Evolutionary conservation across 1,140 invertebrate species (phyloP).

Genomic region (Lasioglossum baleicum): DNA sequence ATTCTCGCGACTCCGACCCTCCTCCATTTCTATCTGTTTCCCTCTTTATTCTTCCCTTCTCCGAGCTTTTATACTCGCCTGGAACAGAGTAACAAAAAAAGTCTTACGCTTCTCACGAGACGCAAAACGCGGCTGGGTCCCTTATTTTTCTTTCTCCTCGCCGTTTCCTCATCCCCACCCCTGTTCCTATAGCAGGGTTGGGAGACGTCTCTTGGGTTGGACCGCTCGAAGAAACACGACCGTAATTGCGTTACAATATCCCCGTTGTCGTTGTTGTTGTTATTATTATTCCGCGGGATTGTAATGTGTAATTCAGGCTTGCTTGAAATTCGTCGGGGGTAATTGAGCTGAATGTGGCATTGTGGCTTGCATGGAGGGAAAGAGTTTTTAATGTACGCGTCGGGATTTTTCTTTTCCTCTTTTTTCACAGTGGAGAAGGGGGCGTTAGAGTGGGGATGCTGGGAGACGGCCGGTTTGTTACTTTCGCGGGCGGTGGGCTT

Average conservation of each 20-base stretch:
- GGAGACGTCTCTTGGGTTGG: neutral
- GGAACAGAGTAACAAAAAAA: no score
- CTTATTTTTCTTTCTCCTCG: neutral
- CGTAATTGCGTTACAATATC: constrained; percentile 23
- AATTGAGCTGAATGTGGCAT: constrained; percentile 29
- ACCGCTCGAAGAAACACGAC: neutral
- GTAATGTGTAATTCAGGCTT: constrained; percentile 15
- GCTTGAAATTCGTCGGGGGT: constrained; percentile 2
- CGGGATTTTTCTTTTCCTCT: no score
- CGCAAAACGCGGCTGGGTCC: constrained; percentile 12
- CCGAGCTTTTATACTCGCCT: no score
- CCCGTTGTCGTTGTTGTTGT: neutral
- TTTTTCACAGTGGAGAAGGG: no score
- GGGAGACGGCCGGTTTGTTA: no score
- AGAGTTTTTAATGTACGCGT: no score
- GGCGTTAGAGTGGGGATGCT: no score
- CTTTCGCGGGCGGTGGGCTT: no score
- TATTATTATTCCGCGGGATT: constrained; percentile 5
- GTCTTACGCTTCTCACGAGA: constrained; percentile 23
- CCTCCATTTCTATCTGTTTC: no score
- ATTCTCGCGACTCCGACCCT: constrained; percentile 48
- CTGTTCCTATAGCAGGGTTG: neutral
- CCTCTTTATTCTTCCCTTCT: no score
- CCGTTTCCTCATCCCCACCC: no score
- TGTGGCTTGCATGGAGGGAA: no score